A percentile compares a stretch with the other conserved stretches of the same genome.
These are phyloP conservation scores for Silurus asotus DNA, from an alignment of 2,113 vertebrate species.

Conservation along the genomic window DNA sequence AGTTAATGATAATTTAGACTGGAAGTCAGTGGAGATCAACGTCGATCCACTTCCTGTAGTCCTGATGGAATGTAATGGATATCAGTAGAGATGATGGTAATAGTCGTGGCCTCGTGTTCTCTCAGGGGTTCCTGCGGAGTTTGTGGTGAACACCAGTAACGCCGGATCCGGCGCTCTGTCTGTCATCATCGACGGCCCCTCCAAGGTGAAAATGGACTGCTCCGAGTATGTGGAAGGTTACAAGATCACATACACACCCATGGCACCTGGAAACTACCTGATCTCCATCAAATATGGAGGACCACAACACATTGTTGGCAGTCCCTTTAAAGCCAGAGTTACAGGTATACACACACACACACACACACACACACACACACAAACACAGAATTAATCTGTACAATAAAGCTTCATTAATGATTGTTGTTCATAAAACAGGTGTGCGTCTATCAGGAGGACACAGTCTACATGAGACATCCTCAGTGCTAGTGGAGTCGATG, in stretches of 20 bases:
- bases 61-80: not conserved
- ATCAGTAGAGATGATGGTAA: not conserved
- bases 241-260: constrained; percentile 89
- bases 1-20: not conserved
- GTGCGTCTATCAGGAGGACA: constrained; percentile 89
- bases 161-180: constrained; percentile 87
- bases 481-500: constrained; percentile 89
- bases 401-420: no score
- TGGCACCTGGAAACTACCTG: constrained; percentile 97
- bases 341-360: constrained; percentile 74
- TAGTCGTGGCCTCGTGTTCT: not conserved
- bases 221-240: constrained; percentile 90
- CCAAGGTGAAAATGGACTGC: constrained; percentile 96
- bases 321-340: constrained; percentile 96
- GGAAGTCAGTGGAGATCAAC: not conserved
- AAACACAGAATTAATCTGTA: not conserved
- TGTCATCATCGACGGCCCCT: constrained; percentile 92
- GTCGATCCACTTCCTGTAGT: not conserved
- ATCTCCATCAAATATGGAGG: constrained; percentile 96
- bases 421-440: constrained; percentile 65
- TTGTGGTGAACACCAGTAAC: constrained; percentile 88
- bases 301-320: constrained; percentile 93
- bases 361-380: not conserved
- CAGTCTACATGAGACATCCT: constrained; percentile 94
- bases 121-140: constrained; percentile 85